These are phyloP conservation scores for Pheucticus melanocephalus DNA, from an alignment of 2,113 vertebrate species.

Conservation along the genomic window DNA sequence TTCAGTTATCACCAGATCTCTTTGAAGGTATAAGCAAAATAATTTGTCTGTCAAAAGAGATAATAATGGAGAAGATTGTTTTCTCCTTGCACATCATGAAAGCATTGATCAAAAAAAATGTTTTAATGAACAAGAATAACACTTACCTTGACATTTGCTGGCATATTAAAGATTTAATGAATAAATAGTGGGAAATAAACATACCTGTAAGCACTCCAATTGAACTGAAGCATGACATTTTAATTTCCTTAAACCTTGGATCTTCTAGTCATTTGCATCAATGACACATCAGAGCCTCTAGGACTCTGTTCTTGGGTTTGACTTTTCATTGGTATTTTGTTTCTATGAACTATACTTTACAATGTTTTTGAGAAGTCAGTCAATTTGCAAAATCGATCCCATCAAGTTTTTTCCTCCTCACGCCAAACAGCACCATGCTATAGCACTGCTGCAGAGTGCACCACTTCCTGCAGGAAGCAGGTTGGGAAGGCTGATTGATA, in stretches of 20 bases:
- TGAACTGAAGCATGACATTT: slow-evolving; percentile 50
- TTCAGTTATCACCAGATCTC: not conserved
- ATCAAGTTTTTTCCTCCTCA: not conserved
- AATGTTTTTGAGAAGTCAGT: not conserved
- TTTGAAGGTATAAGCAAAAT: not conserved
- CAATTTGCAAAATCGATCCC: not conserved
- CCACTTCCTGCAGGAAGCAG: not conserved
- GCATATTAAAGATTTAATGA: slow-evolving; percentile 35
- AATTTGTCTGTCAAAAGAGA: slow-evolving; percentile 45
- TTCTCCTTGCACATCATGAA: slow-evolving; percentile 27
- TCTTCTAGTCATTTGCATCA: slow-evolving; percentile 8
- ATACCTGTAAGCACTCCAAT: slow-evolving; percentile 37
- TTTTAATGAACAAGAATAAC: slow-evolving; percentile 63
- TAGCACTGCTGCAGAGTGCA: not conserved
- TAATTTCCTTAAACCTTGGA: slow-evolving; percentile 49
- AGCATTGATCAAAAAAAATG: slow-evolving; percentile 35
- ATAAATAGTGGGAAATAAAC: slow-evolving; percentile 52
- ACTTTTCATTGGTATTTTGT: not conserved
- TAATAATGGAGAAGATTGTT: slow-evolving; percentile 33
- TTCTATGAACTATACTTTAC: not conserved
- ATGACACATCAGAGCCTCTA: not conserved
- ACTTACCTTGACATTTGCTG: slow-evolving; percentile 53
- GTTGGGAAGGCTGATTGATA: not conserved
- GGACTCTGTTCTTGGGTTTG: not conserved
- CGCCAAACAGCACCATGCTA: not conserved